Base-by-base conservation (phyloP, 2,888 invertebrate species). In the Drosophila formosana region DNA sequence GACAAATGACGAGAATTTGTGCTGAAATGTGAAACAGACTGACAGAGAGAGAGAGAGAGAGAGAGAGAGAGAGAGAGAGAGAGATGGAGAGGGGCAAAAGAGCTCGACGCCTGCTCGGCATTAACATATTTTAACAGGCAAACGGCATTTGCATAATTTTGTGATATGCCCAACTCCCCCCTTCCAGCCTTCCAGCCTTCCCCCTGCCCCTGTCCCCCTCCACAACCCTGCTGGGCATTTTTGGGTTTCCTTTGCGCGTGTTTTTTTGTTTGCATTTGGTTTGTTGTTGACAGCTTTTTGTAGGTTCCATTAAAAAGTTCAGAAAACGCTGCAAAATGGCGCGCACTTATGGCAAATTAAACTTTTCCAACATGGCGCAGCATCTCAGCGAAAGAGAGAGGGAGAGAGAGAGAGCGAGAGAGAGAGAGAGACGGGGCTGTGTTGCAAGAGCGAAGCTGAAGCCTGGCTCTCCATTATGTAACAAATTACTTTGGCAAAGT, bases 401-500 rank as follows among this genome's bases (percentile, higher is more conserved):
- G 2, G 11, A 4, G 25, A 26, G 52, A 28, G 18, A 28, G 39
- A 18, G 41, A 11, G 11, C 5, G 28, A 5, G 39, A 3, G 39
- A 41, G 51, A n/a, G 52, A 28, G 26, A 28, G 9, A 30, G 41
- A 18, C 18, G n/a, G 26, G 13, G 53, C 11, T 34, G 34, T 4
- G 25, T 55, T 62, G 70, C 58, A 53, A 49, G 63, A n/a, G 37
- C 37, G n/a, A 37, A 37, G 37, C 37, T 65, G 73, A 25, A 58
- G 74, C 45, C 50, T 56, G 66, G 41, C 64, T 70, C 76, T 72
- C 76, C 88, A 83, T 89, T 88, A 89, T 89, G 84, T 89, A 84
- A 89, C 89, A 90, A 90, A 90, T 90, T 90, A 90, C 90, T 88
- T 90, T 89, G 84, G 82, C 85, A 91, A 91, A 91, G 91, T 90